These are phyloP conservation scores for Delphinus delphis DNA, from an alignment of 2,113 vertebrate species.

Conservation along the genomic window DNA sequence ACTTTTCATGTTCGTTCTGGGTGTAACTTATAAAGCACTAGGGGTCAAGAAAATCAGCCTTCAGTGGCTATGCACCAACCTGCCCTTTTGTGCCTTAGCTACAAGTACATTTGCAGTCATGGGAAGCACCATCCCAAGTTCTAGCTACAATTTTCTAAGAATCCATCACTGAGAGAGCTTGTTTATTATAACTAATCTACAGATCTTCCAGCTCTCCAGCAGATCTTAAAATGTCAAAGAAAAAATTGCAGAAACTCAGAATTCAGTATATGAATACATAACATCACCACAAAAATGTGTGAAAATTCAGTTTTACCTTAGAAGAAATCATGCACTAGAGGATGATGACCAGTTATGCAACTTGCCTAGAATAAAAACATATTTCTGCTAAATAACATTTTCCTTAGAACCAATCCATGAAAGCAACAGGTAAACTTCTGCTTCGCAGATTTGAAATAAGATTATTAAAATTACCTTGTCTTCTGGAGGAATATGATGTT, in stretches of 20 bases:
- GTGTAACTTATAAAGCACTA: neutral
- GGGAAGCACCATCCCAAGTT: neutral
- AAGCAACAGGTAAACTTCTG: neutral
- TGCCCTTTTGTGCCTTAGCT: neutral
- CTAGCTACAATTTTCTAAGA: neutral
- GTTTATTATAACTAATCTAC: conserved; percentile 4
- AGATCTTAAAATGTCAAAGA: conserved; percentile 6
- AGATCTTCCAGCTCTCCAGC: neutral
- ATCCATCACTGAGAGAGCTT: neutral
- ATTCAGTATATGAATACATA: conserved; percentile 28
- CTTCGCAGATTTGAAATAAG: conserved; percentile 8
- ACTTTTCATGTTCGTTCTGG: conserved; percentile 17
- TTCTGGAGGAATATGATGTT: conserved; percentile 15
- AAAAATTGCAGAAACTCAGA: conserved; percentile 16
- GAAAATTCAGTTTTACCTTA: conserved; percentile 5
- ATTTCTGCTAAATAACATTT: conserved; percentile 43
- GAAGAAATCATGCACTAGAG: conserved; percentile 25
- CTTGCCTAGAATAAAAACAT: conserved; percentile 34
- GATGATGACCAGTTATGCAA: neutral
- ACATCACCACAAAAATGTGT: conserved; percentile 11
- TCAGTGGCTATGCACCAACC: neutral
- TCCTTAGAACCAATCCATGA: neutral
- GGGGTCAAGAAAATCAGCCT: neutral
- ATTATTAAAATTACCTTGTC: conserved; percentile 31
- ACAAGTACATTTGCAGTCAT: neutral